These are phyloP conservation scores for Hypolimnas misippus DNA, from an alignment of 2,888 invertebrate species.

Conservation along the genomic window DNA sequence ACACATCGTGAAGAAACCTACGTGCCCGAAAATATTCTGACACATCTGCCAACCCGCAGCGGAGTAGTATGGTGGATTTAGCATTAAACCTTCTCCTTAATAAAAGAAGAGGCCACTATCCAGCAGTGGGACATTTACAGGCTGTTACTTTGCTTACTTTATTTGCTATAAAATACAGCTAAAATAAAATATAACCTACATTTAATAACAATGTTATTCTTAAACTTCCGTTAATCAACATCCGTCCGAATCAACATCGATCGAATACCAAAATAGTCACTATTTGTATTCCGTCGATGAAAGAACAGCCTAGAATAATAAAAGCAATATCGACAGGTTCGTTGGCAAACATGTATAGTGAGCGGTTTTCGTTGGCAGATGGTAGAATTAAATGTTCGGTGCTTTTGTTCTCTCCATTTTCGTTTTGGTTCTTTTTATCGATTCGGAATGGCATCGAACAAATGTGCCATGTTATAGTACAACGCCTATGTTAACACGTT, in stretches of 20 bases:
- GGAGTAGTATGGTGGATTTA: too few species aligned
- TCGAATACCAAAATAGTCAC: neutral
- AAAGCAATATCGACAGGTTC: conserved; percentile 7
- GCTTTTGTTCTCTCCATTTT: neutral
- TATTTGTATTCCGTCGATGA: neutral
- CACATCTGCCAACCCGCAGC: too few species aligned
- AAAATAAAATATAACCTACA: too few species aligned
- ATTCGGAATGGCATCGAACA: neutral
- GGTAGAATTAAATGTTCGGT: conserved; percentile 4
- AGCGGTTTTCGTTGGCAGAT: neutral
- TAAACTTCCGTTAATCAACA: neutral
- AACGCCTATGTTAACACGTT: neutral
- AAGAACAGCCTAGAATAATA: neutral
- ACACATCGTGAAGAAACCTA: too few species aligned
- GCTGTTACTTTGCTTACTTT: too few species aligned
- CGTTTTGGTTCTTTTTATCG: neutral
- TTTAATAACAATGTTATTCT: too few species aligned
- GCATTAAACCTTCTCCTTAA: too few species aligned
- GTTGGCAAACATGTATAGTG: conserved; percentile 5
- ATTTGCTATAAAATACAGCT: too few species aligned
- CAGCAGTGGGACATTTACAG: too few species aligned
- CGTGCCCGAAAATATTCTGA: too few species aligned
- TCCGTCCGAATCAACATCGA: neutral
- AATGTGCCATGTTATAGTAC: neutral
- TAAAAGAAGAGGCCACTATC: too few species aligned